Percentiles rank a stretch among this genome's conserved stretches.
Conservation (phyloP, 1,140 invertebrate genomes). For the Cyclina sinensis region DNA sequence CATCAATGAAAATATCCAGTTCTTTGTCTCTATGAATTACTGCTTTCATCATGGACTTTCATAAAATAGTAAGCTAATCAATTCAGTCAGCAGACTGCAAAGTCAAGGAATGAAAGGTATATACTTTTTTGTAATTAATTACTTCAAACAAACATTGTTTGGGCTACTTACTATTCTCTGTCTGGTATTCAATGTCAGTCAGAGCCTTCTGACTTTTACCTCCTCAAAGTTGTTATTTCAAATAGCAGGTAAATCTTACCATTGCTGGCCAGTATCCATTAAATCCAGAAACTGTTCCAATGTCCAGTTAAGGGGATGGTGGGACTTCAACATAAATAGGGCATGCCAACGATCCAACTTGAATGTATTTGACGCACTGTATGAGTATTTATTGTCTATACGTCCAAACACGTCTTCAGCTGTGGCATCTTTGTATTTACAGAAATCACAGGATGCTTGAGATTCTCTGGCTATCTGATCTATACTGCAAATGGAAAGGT, state of each 20-base stretch:
- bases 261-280: constrained; percentile 83
- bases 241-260: no score
- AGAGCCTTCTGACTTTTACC: no score
- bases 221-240: no score
- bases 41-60: no score
- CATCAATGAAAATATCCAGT: no score
- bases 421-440: constrained; percentile 83
- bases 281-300: constrained; percentile 84
- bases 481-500: constrained; percentile 79
- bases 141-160: no score
- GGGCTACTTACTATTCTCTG: constrained; percentile 79
- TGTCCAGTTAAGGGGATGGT: constrained; percentile 86
- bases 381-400: constrained; percentile 84
- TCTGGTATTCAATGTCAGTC: no score
- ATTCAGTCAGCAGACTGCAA: no score
- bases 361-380: constrained; percentile 87
- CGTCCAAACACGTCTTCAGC: constrained; percentile 86
- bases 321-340: constrained; percentile 85
- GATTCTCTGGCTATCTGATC: constrained; percentile 75
- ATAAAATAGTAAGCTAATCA: no score
- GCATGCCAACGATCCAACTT: constrained; percentile 87
- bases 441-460: constrained; percentile 83
- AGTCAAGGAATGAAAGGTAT: no score
- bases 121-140: no score
- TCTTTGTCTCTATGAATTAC: no score